Base-by-base conservation (phyloP, 2,113 vertebrate genomes). In the Notothenia rossii region DNA sequence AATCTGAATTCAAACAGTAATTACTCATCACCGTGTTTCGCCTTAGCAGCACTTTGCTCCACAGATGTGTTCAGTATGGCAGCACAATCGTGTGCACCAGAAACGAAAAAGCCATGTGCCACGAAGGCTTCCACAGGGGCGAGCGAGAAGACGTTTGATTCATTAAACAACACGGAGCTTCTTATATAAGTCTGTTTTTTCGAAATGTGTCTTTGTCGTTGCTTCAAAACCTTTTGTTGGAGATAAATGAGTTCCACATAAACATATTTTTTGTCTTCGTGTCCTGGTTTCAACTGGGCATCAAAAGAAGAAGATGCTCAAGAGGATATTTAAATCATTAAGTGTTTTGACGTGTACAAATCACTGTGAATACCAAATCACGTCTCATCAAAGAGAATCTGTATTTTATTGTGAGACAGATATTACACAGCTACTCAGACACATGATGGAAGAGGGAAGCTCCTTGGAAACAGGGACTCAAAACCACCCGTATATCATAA, bases 51-150 rank as follows among this genome's bases (percentile, higher is more conserved):
- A 11, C 74, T 69, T 68, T 60, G 60, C 62, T 63, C 17, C 72
- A 83, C 90, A 92, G 81, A 91, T 94, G 86, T 72, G 82, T 86
- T 85, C 84, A 88, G 80, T 73, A 83, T 90, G 92, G 70, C 63
- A 79, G 72, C 43, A 22, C 72, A 51, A 64, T 68, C 54, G 67
- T 78, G 81, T 77, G 76, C 69, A 78, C 29, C 76, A 75, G 78
- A 72, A 89, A 84, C 62, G 81, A 87, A 88, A 74, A 8, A 40
- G 6, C 77, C 69, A 73, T 70, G 79, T 69, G 68, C 65, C 62
- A 77, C 36, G 75, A 79, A 82, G 14, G 45, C 65, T 65, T 85
- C 76, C 78, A 61, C 12, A 18, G 83, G 79, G 72, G 65, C 76
- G 10, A 46, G 40, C 48, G 50, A 67, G 53, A 56, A 78, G 54